A percentile compares a stretch with the other conserved stretches of the same genome.
Conservation (phyloP, 2,888 invertebrate genomes). For the Empis livida region DNA sequence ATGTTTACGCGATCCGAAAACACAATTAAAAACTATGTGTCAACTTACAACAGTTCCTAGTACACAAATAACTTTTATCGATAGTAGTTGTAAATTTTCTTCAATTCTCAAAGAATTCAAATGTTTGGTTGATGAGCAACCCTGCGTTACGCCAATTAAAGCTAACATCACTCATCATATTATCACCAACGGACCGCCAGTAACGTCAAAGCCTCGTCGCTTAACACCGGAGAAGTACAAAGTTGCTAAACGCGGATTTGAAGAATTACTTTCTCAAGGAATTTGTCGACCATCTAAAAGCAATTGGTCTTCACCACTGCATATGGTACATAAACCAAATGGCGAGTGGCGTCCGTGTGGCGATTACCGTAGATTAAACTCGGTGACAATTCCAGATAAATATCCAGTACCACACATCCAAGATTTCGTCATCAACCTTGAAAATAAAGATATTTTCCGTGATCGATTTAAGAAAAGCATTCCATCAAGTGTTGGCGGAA, state of each 20-base stretch:
- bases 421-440: constrained; percentile 4
- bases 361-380: not conserved
- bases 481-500: not conserved
- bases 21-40: not conserved
- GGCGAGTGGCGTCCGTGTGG: not conserved
- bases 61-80: not conserved
- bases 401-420: constrained; percentile 1
- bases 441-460: constrained; percentile 5
- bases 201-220: not conserved
- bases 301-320: constrained; percentile 19
- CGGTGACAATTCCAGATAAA: not conserved
- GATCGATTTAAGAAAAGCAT: constrained; percentile 7
- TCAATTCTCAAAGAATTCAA: not conserved
- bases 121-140: not conserved
- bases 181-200: not conserved
- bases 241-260: not conserved
- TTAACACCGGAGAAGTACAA: constrained; percentile 8
- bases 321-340: not conserved
- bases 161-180: not conserved
- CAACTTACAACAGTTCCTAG: not conserved
- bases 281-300: constrained; percentile 21
- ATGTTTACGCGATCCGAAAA: not conserved
- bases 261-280: not conserved
- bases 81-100: not conserved
- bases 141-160: not conserved